phyloP scores from a whole-genome alignment of 2,797 vertebrate species.

The Poeciliopsis gracilis region DNA sequence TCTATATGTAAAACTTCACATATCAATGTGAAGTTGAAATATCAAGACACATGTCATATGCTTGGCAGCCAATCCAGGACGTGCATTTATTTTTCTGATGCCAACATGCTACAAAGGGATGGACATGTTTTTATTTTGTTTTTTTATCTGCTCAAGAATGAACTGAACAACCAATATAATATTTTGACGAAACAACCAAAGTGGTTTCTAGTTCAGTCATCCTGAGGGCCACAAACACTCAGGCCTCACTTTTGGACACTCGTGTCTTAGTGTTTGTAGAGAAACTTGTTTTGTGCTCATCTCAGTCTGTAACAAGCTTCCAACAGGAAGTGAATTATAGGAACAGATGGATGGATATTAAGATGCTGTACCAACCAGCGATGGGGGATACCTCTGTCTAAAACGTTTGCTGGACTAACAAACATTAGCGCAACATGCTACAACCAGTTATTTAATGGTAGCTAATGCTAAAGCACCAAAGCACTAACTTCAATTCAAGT shows the following conservation, averaged over 20 bases:
- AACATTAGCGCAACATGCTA: no score
- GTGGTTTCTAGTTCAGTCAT: no score
- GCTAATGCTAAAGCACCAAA: no score
- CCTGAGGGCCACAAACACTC: no score
- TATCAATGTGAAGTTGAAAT: neutral
- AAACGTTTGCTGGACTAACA: no score
- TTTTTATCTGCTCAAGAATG: no score
- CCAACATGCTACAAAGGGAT: neutral
- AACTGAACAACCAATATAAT: neutral
- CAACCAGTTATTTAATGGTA: no score
- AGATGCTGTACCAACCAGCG: no score
- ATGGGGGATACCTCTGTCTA: no score
- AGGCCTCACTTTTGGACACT: no score
- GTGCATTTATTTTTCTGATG: neutral
- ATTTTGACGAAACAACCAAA: neutral
- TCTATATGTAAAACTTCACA: no score
- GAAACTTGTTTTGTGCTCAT: neutral
- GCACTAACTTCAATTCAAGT: no score
- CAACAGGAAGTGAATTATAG: neutral
- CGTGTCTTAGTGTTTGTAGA: neutral
- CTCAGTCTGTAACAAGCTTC: neutral
- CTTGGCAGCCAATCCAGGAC: neutral
- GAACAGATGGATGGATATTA: neutral
- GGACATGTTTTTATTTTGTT: neutral
- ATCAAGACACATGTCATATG: neutral